These are phyloP conservation scores for Ferrisia virgata DNA, from an alignment of 2,888 invertebrate species.

Conservation along the genomic window DNA sequence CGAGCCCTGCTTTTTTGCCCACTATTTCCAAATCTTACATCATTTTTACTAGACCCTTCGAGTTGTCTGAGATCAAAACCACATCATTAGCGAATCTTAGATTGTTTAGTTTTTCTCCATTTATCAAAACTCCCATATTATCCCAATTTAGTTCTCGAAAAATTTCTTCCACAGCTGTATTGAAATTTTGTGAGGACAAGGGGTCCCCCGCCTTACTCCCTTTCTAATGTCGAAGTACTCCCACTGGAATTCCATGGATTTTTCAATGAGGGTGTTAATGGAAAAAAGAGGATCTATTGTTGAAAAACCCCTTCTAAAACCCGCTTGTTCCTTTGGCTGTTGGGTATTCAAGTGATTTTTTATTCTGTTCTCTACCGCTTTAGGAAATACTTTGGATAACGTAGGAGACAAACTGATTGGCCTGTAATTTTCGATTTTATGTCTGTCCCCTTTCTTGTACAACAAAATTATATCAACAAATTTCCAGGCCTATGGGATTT, in stretches of 20 bases:
- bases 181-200: constrained; percentile 1
- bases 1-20: constrained; percentile 19
- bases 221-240: not conserved
- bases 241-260: not conserved
- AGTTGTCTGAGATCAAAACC: not conserved
- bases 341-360: not conserved
- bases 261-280: not conserved
- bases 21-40: not conserved
- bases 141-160: constrained; percentile 30
- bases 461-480: not conserved
- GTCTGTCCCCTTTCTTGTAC: constrained; percentile 40
- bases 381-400: constrained; percentile 22
- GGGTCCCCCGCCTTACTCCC: constrained; percentile 36
- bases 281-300: not conserved
- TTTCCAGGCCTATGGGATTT: too few relatives aligned
- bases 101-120: constrained; percentile 33
- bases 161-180: not conserved
- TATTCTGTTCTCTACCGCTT: constrained; percentile 3
- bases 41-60: constrained; percentile 9
- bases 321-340: constrained; percentile 11
- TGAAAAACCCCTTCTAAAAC: constrained; percentile 30
- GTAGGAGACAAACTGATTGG: not conserved
- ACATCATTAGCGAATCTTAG: constrained; percentile 40
- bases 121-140: constrained; percentile 6
- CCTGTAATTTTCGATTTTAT: constrained; percentile 40